Conservation (phyloP, 2,888 invertebrate species). For the Yponomeuta malinellus region DNA sequence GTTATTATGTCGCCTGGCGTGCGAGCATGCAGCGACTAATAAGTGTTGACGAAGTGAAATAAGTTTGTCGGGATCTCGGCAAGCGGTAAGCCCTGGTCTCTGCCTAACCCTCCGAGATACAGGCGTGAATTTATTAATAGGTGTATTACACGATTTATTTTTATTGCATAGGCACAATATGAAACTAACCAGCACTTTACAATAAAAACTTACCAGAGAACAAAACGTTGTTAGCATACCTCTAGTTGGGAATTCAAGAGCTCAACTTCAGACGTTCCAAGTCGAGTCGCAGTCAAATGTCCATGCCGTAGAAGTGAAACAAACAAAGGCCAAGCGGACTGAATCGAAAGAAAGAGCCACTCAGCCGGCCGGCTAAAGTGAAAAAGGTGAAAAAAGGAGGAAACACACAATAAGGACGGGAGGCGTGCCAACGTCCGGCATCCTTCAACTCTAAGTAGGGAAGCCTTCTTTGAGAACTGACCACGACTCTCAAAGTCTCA, state of each 20-base stretch:
- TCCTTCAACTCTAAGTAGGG: conserved; percentile 39
- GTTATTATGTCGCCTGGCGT: not conserved
- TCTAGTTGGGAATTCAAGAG: not conserved
- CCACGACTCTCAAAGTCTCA: conserved; percentile 12
- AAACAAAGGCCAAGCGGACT: conserved; percentile 47
- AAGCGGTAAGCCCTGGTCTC: too few species aligned
- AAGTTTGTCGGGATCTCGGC: too few species aligned
- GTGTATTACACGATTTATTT: too few species aligned
- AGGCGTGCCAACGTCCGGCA: conserved; percentile 48
- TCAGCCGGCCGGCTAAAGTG: conserved; percentile 43
- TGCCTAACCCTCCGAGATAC: too few species aligned
- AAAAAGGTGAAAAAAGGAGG: conserved; percentile 49
- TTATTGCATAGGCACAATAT: too few species aligned
- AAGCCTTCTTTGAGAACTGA: conserved; percentile 43
- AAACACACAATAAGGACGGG: conserved; percentile 50
- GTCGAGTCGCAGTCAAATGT: conserved; percentile 51
- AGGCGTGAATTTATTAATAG: too few species aligned
- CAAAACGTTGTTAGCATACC: too few species aligned
- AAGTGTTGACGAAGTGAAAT: too few species aligned
- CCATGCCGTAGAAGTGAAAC: conserved; percentile 44
- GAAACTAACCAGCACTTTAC: too few species aligned
- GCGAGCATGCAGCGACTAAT: too few species aligned
- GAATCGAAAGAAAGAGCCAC: conserved; percentile 45
- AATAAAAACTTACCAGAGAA: too few species aligned
- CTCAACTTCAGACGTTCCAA: conserved; percentile 20